A percentile compares a stretch with the other conserved stretches of the same genome.
phyloP scores from a whole-genome alignment of 2,797 vertebrate genomes.

The Pangasius larnaudii region DNA sequence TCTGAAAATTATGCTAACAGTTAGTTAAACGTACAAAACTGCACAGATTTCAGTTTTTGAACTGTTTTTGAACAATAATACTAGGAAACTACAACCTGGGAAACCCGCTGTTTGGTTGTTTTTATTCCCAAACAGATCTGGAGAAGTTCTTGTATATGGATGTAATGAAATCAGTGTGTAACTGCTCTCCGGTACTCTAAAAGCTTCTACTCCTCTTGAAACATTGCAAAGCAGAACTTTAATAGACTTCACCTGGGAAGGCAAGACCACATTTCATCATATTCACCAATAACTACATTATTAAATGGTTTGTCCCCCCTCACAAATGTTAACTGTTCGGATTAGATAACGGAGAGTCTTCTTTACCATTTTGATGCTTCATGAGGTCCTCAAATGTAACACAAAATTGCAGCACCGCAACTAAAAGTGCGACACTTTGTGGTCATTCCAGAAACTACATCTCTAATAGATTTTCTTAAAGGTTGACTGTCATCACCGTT shows the following conservation, averaged over 20 bases:
- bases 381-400: background rate
- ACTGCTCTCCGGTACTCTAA: background rate
- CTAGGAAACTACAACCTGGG: background rate
- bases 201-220: background rate
- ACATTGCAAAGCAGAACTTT: background rate
- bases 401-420: background rate
- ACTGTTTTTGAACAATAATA: too few relatives aligned
- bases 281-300: background rate
- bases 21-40: too few relatives aligned
- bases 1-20: too few relatives aligned
- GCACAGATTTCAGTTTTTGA: too few relatives aligned
- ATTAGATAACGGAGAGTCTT: background rate
- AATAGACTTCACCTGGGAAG: background rate
- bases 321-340: background rate
- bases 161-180: background rate
- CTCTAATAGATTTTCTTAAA: background rate
- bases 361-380: background rate
- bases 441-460: slow-evolving; percentile 28
- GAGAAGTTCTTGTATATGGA: background rate
- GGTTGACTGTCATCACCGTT: background rate
- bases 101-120: background rate
- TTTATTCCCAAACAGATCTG: background rate
- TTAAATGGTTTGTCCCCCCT: background rate
- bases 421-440: slow-evolving; percentile 23
- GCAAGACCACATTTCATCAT: background rate